Evolutionary conservation across 2,113 vertebrate genomes (phyloP).

Genomic region (Choloepus hoffmanni): DNA sequence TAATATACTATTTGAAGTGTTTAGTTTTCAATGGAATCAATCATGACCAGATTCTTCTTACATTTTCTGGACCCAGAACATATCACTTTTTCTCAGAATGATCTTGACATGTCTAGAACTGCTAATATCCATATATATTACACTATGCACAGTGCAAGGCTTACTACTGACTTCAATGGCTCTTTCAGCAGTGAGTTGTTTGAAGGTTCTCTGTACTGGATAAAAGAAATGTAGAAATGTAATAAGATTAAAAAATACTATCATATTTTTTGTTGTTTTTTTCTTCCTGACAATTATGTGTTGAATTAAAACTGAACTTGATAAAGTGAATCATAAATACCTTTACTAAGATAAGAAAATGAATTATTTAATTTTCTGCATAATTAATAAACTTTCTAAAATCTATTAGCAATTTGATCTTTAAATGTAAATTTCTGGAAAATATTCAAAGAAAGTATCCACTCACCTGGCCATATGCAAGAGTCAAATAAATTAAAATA

Average conservation of each 20-base stretch:
- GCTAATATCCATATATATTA: no score
- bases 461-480: background rate
- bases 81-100: background rate
- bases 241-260: background rate
- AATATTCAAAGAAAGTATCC: constrained; percentile 20
- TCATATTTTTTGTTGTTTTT: background rate
- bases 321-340: background rate
- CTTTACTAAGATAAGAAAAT: background rate
- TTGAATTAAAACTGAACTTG: background rate
- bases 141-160: background rate
- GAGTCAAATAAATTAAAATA: background rate
- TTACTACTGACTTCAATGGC: background rate
- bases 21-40: background rate
- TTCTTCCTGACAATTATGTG: background rate
- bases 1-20: background rate
- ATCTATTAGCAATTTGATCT: background rate
- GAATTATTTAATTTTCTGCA: background rate
- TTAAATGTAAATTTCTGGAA: background rate
- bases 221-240: background rate
- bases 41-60: background rate
- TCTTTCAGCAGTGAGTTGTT: background rate
- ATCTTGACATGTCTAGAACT: background rate
- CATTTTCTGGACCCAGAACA: background rate
- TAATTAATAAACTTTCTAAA: background rate
- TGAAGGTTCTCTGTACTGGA: background rate